Evolutionary conservation across 2,113 vertebrate species (phyloP).

Genomic region (Spermophilus dauricus): DNA sequence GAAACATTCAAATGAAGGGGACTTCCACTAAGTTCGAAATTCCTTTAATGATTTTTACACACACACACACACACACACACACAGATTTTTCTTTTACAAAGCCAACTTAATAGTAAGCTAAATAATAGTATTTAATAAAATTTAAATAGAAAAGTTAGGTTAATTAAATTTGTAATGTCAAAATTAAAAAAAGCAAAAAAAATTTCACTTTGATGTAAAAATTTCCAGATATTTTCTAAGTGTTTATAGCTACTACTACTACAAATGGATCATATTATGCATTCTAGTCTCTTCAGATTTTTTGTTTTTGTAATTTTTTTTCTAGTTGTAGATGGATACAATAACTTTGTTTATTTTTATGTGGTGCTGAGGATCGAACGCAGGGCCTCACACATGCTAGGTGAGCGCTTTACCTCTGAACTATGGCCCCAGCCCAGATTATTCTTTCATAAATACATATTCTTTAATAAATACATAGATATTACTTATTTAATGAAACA

Average conservation of each 20-base stretch:
- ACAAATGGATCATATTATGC: not conserved
- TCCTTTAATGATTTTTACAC: not conserved
- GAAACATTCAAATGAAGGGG: not conserved
- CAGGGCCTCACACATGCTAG: no score
- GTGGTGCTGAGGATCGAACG: no score
- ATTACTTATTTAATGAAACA: not conserved
- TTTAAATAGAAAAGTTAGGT: not conserved
- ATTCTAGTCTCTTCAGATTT: no score
- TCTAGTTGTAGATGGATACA: no score
- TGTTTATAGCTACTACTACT: not conserved
- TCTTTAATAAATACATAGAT: no score
- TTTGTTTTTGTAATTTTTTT: no score
- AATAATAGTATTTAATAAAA: not conserved
- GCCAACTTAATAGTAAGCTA: not conserved
- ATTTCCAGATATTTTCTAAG: not conserved
- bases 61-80: not conserved
- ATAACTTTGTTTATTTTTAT: no score
- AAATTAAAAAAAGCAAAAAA: not conserved
- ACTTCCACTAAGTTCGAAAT: not conserved
- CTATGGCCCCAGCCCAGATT: no score
- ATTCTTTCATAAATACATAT: no score
- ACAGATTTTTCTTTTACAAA: not conserved
- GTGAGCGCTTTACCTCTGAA: no score
- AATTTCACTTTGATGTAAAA: not conserved
- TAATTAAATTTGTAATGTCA: slow-evolving; percentile 45